Evolutionary conservation across 2,113 vertebrate genomes (phyloP), one percentile per base, ranked within the genome.

Genomic region (Oceanites oceanicus): DNA sequence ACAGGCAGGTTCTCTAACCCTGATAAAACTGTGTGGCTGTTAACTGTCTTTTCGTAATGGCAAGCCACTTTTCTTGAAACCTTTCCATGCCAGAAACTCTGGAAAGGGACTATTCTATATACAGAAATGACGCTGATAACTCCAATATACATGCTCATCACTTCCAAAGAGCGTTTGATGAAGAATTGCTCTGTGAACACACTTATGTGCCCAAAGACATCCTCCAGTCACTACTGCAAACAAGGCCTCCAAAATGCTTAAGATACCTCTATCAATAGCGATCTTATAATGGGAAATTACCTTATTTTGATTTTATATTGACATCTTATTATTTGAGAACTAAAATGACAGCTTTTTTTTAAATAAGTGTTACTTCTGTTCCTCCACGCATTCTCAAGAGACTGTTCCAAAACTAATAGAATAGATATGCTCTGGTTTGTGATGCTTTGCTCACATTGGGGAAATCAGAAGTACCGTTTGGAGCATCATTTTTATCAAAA

Each of bases 361-460:
- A 81, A 81, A 38, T 62, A 55, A 45, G 27, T 63, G 21, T 21
- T 59, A 26, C 16, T 89, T 75, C 21, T 67, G 8, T 9, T 91
- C 9, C 30, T 81, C 13, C 27, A 58, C 0, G 0, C 6, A 63
- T 36, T 18, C n/a, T 74, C 74, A 70, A 42, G 38, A 49, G 11
- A 56, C 23, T 62, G 36, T 66, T 62, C 15, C 16, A 66, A 85
- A 87, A 70, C 6, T 15, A 74, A 3, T 29, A 50, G 32, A 66
- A 77, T 18, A 63, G 14, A 40, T 61, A 40, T 85, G 1, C 36
- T 91, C 7, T 75, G 21, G 94, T 52, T 36, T 67, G 12, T 56
- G 40, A 36, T 56, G 44, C 19, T 86, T 65, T 76, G 45, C 9
- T 61, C 5, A 61, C 12, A 12, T 5, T 45, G 36, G 13, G 27